These are phyloP conservation scores for Eupithecia subumbrata DNA, from an alignment of 2,888 invertebrate species.

Conservation along the genomic window DNA sequence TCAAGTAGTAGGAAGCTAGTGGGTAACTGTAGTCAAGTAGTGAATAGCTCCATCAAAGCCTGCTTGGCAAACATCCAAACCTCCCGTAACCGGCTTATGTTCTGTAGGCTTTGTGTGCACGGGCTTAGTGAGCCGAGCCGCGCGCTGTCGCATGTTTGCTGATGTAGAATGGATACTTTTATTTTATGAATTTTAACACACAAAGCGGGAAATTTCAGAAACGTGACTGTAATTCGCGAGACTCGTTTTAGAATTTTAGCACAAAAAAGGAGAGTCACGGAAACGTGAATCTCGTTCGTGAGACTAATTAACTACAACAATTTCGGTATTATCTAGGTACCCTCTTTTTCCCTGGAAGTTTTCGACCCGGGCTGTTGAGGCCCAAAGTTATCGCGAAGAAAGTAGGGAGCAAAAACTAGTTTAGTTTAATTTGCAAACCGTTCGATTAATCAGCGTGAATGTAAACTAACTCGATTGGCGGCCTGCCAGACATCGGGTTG, in stretches of 20 bases:
- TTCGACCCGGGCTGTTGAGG: not conserved
- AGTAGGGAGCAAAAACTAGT: not conserved
- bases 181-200: not conserved
- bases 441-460: conserved; percentile 18
- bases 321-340: not conserved
- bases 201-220: not conserved
- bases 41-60: not conserved
- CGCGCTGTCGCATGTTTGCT: not conserved
- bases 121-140: not conserved
- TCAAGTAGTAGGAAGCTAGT: not conserved
- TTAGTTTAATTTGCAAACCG: conserved; percentile 14
- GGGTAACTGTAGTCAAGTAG: not conserved
- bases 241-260: not conserved
- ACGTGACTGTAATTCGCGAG: not conserved
- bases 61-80: not conserved
- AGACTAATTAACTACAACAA: not conserved
- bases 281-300: not conserved
- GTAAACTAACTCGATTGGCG: conserved; percentile 5
- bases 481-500: conserved; percentile 8
- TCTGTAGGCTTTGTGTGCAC: not conserved
- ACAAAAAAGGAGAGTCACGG: not conserved
- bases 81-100: not conserved
- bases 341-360: not conserved
- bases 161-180: not conserved
- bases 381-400: not conserved